Base-by-base conservation (phyloP, 2,888 invertebrate species). In the Bursaphelenchus okinawaensis region DNA sequence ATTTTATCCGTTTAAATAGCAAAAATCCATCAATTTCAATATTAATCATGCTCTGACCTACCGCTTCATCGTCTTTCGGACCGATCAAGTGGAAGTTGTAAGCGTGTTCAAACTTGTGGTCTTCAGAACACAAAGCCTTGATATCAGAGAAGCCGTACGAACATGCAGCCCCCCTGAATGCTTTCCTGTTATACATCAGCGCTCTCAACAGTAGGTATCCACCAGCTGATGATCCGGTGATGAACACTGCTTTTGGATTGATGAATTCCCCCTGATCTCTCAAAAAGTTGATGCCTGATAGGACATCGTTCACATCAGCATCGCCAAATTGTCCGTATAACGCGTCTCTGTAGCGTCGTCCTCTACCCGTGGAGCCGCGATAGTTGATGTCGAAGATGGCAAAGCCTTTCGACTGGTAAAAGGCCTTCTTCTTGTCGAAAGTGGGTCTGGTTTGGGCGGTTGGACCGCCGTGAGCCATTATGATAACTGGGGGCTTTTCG, bases 61-160 rank as follows among this genome's bases (percentile, higher is more conserved):
- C 63, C 65, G 12, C 51, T 50, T 67, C 51, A 26, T 63, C 69
- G 19, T 24, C 54, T 24, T 27, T 56, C 1, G 40, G 58, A 26
- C 56, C 83, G 26, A 85, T 75, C 16, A 85, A 70, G 0, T 52
- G 65, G 63, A 84, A 82, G 58, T 83, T 74, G 75, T 85, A 85
- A 24, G 82, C 80, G 58, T 82, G 75, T 71, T 85, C 85, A 78
- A 85, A 84, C 71, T 85, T 85, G 73, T 85, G 84, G 1, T 20
- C 26, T 51, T 55, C 62, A 2, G 58, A n/a, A 16, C 19, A 78
- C 63, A 85, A 70, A 2, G 77, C 78, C 23, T 77, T 77, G 29
- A 85, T 71, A 69, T 85, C 85, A n/a, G 80, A 80, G 9, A 85
- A 80, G 16, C 85, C 85, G 75, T 84, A 85, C 64, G 81, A 76